Percentiles rank a stretch among this genome's conserved stretches.
Conservation (phyloP, 2,113 vertebrate species). For the Cryptomyrus ogoouensis region DNA sequence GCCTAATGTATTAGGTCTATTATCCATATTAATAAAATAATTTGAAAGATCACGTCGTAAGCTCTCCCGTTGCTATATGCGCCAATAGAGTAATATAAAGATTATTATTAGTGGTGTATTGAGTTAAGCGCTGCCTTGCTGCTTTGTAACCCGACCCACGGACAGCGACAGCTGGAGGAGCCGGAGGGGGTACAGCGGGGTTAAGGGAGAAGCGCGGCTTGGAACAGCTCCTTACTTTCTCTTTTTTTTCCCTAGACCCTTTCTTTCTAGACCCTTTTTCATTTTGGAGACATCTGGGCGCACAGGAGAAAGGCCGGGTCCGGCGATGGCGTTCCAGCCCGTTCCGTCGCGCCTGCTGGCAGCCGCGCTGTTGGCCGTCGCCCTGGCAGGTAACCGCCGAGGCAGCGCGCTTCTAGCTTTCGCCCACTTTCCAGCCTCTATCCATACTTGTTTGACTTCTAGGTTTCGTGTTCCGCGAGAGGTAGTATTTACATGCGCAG, state of each 20-base stretch:
- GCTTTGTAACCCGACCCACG: constrained; percentile 59
- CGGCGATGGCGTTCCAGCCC: constrained; percentile 40
- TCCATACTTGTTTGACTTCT: not conserved
- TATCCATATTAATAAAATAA: not conserved
- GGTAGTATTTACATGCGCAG: not conserved
- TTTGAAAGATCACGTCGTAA: not conserved
- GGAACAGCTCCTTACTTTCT: constrained; percentile 49
- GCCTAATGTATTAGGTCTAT: not conserved
- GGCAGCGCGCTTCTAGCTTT: not conserved
- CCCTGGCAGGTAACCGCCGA: constrained; percentile 46
- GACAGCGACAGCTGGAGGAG: constrained; percentile 54
- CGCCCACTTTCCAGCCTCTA: not conserved
- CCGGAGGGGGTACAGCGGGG: constrained; percentile 19
- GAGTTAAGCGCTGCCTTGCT: constrained; percentile 51
- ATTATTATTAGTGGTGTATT: constrained; percentile 48
- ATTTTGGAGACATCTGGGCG: constrained; percentile 14
- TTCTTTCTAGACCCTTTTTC: constrained; percentile 33
- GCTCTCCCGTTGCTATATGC: constrained; percentile 20
- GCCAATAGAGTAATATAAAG: constrained; percentile 35
- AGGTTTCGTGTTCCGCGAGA: not conserved
- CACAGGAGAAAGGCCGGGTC: constrained; percentile 21
- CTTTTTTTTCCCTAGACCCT: constrained; percentile 40
- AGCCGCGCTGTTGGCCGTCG: constrained; percentile 35
- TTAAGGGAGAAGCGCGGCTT: constrained; percentile 30
- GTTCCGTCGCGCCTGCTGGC: constrained; percentile 40